Evolutionary conservation across 2,888 invertebrate genomes (phyloP), one percentile per base, ranked within the genome.

Genomic region (Pristionchus fissidentatus): DNA sequence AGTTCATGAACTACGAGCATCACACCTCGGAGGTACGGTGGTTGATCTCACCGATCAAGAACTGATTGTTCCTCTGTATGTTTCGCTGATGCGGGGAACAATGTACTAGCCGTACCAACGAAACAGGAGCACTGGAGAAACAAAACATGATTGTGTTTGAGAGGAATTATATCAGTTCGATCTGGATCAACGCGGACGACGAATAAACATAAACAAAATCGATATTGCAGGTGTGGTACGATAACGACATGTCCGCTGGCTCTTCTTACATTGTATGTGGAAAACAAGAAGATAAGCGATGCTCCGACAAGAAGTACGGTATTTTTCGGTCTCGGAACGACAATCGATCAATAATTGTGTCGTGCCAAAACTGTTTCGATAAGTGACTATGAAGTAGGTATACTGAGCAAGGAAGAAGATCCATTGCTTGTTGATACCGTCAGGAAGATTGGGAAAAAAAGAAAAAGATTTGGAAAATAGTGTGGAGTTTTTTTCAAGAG

Each of bases 31-130:
- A 80, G 62, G 80, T 60, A 22, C 8, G 73, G 8, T 8, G n/a
- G 8, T 60, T 10, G 8, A 15, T 26, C 26, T 15, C n/a, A 60
- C 29, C 62, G 13, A n/a, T 49, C 19, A 10, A 49, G 10, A 19
- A 49, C 19, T 19, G 13, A 49, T 84, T 8, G 22, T 84, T 84
- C 75, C 86, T 32, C 88, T 87, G 87, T 89, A 89, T 82, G 77
- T 88, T 84, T 88, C 88, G 83, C 85, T 87, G 52, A 89, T 89
- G 89, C 70, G 84, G 22, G 66, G 66, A 3, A 84, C 86, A 19
- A 78, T 84, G 49, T 87, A 78, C 73, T 83, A 84, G 49, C 85
- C 85, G 43, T 88, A 87, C 60, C 80, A 84, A 35, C 78, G 81
- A 15, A 85, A 88, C 70, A 87, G 87, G 62, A 62, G 62, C 19